phyloP scores from a whole-genome alignment of 2,888 invertebrate genomes.

The Drosophila prostipennis region DNA sequence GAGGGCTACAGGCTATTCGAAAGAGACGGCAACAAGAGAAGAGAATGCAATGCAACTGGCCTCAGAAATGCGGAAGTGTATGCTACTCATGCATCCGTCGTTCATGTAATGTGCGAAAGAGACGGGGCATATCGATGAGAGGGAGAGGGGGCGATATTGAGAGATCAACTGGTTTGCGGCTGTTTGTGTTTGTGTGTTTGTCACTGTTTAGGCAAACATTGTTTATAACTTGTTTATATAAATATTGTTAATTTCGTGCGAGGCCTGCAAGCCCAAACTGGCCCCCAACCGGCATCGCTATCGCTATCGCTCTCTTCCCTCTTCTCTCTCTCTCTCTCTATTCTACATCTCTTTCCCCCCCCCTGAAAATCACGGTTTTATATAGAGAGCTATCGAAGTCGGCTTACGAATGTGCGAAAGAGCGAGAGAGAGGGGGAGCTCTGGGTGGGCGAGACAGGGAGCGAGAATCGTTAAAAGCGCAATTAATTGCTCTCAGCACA shows the following conservation, averaged over 20 bases:
- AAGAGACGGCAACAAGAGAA: constrained; percentile 9
- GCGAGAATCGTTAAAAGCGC: constrained; percentile 64
- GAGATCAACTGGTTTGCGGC: constrained; percentile 50
- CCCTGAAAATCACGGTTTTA: constrained; percentile 62
- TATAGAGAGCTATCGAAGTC: constrained; percentile 39
- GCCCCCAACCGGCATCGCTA: constrained; percentile 34
- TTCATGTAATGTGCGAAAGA: constrained; percentile 62
- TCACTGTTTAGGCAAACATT: constrained; percentile 76
- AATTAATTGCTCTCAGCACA: constrained; percentile 67
- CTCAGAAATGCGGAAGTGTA: constrained; percentile 71
- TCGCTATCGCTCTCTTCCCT: constrained; percentile 12
- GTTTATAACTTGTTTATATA: constrained; percentile 79
- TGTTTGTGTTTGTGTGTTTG: constrained; percentile 57
- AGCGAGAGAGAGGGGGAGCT: constrained; percentile 1
- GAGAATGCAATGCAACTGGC: constrained; percentile 50
- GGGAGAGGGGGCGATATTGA: constrained; percentile 4
- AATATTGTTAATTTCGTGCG: constrained; percentile 73
- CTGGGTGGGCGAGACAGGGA: constrained; percentile 21
- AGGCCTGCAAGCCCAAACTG: constrained; percentile 55
- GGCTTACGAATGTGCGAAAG: constrained; percentile 27
- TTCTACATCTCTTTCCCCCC: constrained; percentile 6
- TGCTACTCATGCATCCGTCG: constrained; percentile 48
- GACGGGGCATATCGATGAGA: constrained; percentile 3
- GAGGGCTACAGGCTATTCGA: neutral
- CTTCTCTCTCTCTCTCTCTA: constrained; percentile 17